Conservation (phyloP, 1,140 invertebrate species). For the Prorops nasuta region DNA sequence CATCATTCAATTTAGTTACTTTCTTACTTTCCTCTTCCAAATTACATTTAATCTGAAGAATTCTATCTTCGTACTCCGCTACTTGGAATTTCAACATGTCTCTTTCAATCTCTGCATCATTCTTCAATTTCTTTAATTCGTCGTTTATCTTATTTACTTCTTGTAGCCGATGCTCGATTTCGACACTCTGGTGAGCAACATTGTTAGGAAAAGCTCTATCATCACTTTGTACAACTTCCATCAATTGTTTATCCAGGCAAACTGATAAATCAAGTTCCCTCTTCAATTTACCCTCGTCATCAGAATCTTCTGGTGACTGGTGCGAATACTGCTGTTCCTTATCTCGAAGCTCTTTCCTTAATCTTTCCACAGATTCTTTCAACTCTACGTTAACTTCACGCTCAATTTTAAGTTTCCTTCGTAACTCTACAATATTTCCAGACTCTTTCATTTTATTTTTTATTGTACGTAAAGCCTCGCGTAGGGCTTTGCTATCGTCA, state of each 20-base stretch:
- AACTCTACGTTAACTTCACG: constrained; percentile 39
- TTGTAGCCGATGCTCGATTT: constrained; percentile 30
- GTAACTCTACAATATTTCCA: constrained; percentile 49
- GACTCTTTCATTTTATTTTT: constrained; percentile 57
- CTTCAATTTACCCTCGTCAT: constrained; percentile 63
- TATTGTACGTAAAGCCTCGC: constrained; percentile 54
- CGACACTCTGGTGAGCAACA: constrained; percentile 16
- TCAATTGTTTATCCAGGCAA: constrained; percentile 60
- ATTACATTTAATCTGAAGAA: constrained; percentile 45
- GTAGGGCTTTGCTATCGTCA: constrained; percentile 56
- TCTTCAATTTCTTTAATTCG: constrained; percentile 46
- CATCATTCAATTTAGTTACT: constrained; percentile 34
- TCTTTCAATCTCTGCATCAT: constrained; percentile 46
- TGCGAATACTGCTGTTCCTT: constrained; percentile 26
- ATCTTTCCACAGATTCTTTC: constrained; percentile 43
- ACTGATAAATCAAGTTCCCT: constrained; percentile 63
- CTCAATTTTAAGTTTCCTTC: constrained; percentile 49
- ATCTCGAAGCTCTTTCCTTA: constrained; percentile 42
- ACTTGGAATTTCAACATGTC: constrained; percentile 46
- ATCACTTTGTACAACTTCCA: constrained; percentile 58
- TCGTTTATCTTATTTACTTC: constrained; percentile 49
- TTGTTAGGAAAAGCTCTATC: constrained; percentile 18
- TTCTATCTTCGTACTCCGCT: constrained; percentile 45
- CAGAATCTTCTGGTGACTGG: constrained; percentile 32
- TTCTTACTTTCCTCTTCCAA: constrained; percentile 38